Evolutionary conservation across 2,888 invertebrate species (phyloP).

Genomic region (Ennomos fuscantarius): DNA sequence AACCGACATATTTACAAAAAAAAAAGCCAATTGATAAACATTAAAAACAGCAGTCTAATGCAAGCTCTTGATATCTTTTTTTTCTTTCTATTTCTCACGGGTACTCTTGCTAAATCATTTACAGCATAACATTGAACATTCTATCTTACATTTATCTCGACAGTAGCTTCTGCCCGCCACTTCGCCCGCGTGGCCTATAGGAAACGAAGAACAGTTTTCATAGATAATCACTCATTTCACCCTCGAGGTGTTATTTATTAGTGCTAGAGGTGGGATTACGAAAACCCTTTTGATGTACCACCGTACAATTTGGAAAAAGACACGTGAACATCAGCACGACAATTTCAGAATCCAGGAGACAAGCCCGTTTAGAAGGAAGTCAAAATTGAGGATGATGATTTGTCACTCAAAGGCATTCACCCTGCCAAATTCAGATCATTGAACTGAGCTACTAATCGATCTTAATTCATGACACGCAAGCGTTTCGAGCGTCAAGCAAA

Average conservation of each 20-base stretch:
- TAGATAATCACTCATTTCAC: no score
- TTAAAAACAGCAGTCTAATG: no score
- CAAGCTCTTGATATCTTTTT: no score
- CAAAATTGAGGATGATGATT: slow-evolving; percentile 23
- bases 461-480: slow-evolving; percentile 30
- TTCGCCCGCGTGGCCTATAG: no score
- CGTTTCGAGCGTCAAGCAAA: slow-evolving; percentile 10
- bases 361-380: slow-evolving; percentile 16
- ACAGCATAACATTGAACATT: no score
- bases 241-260: no score
- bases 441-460: slow-evolving; percentile 32
- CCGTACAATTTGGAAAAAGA: background rate
- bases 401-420: slow-evolving; percentile 22
- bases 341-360: slow-evolving; percentile 18
- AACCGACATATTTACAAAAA: background rate
- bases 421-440: slow-evolving; percentile 25
- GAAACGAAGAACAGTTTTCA: no score
- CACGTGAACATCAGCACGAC: background rate
- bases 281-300: background rate
- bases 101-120: no score
- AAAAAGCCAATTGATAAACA: no score
- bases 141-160: no score
- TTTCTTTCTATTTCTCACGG: no score
- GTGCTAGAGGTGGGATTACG: background rate
- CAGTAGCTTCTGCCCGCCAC: no score